Percentiles rank a stretch among this genome's conserved stretches.
These are phyloP conservation scores for Apolygus lucorum DNA, from an alignment of 1,140 invertebrate species.

Conservation along the genomic window DNA sequence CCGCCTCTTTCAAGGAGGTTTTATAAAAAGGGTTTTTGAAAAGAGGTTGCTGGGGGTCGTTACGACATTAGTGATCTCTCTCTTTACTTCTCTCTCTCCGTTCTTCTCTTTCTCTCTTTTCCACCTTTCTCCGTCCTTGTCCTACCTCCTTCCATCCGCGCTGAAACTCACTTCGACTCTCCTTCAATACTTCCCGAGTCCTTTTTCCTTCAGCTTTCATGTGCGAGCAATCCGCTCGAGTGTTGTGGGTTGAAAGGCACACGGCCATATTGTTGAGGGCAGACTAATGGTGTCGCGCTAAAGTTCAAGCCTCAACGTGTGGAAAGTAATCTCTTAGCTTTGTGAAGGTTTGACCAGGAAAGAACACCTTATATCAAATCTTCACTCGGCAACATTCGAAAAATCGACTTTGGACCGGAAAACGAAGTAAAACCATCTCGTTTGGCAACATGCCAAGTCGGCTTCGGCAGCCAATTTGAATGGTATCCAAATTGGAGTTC, in stretches of 20 bases:
- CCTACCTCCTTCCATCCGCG: background rate
- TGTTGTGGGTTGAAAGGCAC: background rate
- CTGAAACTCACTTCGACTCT: background rate
- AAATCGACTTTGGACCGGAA: no score
- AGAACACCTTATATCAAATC: no score
- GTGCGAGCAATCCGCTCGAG: conserved; percentile 7
- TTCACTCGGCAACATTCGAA: no score
- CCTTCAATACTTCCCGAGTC: background rate
- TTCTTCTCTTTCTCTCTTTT: background rate
- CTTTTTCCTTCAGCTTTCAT: background rate
- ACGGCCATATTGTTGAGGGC: background rate
- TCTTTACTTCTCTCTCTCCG: background rate
- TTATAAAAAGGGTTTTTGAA: conserved; percentile 15
- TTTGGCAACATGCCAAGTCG: no score
- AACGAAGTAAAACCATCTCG: no score
- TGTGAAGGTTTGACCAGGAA: no score
- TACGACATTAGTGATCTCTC: conserved; percentile 11
- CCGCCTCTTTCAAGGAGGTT: conserved; percentile 13
- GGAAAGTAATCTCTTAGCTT: no score
- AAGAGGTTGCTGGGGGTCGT: conserved; percentile 8
- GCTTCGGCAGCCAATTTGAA: no score
- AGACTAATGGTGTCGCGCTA: background rate
- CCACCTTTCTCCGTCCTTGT: no score
- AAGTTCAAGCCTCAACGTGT: background rate
- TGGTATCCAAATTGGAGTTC: no score